phyloP scores from a whole-genome alignment of 2,888 invertebrate genomes.

The Myopa tessellatipennis region DNA sequence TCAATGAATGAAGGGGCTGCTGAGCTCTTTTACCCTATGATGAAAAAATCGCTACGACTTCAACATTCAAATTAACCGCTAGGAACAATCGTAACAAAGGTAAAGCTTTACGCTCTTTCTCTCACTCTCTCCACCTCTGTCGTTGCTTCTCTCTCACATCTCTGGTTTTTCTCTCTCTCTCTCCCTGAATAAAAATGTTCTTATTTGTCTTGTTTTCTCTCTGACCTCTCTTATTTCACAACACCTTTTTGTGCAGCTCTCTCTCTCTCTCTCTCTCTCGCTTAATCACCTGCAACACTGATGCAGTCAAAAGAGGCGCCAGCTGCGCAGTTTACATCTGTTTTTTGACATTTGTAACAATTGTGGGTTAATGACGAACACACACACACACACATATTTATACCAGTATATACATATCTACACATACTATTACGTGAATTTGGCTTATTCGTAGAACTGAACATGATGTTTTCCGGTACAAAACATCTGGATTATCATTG shows the following conservation, averaged over 20 bases:
- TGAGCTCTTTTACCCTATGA: too few relatives aligned
- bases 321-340: constrained; percentile 18
- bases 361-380: constrained; percentile 39
- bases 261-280: neutral
- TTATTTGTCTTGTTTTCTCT: neutral
- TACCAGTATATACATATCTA: constrained; percentile 14
- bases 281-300: constrained; percentile 8
- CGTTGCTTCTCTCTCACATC: constrained; percentile 16
- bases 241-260: constrained; percentile 32
- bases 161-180: constrained; percentile 15
- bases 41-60: constrained; percentile 12
- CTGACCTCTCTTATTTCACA: too few relatives aligned
- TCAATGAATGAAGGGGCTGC: too few relatives aligned
- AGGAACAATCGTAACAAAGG: neutral
- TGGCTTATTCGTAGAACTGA: constrained; percentile 40
- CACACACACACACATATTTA: constrained; percentile 40
- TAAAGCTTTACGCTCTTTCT: neutral
- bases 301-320: neutral
- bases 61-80: constrained; percentile 23
- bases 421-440: constrained; percentile 63
- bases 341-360: constrained; percentile 51
- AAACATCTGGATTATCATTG: constrained; percentile 6
- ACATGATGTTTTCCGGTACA: constrained; percentile 18
- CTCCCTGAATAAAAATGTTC: neutral
- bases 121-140: constrained; percentile 48